These are phyloP conservation scores for Balaeniceps rex DNA, from an alignment of 2,113 vertebrate genomes.

Conservation along the genomic window DNA sequence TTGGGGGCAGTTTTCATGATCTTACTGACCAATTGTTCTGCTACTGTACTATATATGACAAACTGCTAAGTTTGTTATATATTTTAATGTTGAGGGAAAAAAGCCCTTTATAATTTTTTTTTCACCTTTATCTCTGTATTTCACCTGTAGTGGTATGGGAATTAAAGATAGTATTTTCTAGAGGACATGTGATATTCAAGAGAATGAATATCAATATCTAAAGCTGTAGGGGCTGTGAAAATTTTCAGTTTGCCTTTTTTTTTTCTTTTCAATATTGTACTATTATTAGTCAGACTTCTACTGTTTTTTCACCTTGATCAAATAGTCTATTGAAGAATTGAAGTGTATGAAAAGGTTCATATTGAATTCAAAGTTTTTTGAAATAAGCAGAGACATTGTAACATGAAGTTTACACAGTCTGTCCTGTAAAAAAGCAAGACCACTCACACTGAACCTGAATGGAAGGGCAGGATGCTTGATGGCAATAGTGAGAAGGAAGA, in stretches of 20 bases:
- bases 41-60: neutral
- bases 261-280: neutral
- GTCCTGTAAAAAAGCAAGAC: neutral
- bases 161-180: neutral
- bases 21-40: neutral
- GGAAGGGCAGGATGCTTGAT: neutral
- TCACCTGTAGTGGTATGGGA: neutral
- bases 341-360: neutral
- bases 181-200: neutral
- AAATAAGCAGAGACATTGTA: neutral
- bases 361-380: neutral
- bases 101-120: neutral
- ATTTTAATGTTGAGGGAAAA: neutral
- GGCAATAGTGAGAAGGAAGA: neutral
- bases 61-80: neutral
- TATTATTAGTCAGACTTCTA: neutral
- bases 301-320: neutral
- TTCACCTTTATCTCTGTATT: neutral
- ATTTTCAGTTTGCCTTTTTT: neutral
- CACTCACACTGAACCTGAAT: neutral
- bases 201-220: neutral
- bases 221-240: neutral
- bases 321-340: neutral
- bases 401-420: neutral
- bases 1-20: neutral